These are phyloP conservation scores for Natator depressus DNA, from an alignment of 2,113 vertebrate species.

Conservation along the genomic window DNA sequence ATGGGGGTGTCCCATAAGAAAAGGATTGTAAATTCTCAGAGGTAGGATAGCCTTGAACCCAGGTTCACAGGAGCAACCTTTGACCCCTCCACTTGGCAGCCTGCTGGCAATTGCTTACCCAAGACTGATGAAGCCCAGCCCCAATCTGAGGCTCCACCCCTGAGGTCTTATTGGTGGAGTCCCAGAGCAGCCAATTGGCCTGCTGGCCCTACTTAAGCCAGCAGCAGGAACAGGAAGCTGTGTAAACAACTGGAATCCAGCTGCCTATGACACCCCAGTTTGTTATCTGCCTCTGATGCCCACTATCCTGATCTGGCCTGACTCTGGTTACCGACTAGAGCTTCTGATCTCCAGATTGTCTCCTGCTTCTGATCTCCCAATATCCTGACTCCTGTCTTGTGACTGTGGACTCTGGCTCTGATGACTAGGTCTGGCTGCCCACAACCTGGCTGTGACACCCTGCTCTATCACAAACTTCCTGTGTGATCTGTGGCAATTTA, in stretches of 20 bases:
- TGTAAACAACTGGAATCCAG: neutral
- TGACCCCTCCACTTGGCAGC: neutral
- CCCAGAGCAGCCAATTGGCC: neutral
- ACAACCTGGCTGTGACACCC: neutral
- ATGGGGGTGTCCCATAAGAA: neutral
- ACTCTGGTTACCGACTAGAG: neutral
- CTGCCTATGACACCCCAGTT: neutral
- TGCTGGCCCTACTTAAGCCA: neutral
- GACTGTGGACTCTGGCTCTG: neutral
- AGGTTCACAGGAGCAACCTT: neutral
- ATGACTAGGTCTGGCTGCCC: neutral
- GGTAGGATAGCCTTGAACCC: neutral
- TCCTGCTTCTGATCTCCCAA: neutral
- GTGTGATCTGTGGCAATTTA: neutral
- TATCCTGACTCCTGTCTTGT: neutral
- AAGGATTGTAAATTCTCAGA: rapidly evolving
- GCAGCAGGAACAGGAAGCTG: neutral
- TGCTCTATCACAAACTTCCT: neutral
- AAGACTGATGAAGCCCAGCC: neutral
- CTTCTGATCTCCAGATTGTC: neutral
- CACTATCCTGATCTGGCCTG: neutral
- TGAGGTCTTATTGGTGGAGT: neutral
- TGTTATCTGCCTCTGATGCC: neutral
- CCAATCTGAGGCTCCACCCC: neutral
- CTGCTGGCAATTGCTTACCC: neutral